phyloP scores from a whole-genome alignment of 1,140 invertebrate species.

The Eufriesea mexicana region DNA sequence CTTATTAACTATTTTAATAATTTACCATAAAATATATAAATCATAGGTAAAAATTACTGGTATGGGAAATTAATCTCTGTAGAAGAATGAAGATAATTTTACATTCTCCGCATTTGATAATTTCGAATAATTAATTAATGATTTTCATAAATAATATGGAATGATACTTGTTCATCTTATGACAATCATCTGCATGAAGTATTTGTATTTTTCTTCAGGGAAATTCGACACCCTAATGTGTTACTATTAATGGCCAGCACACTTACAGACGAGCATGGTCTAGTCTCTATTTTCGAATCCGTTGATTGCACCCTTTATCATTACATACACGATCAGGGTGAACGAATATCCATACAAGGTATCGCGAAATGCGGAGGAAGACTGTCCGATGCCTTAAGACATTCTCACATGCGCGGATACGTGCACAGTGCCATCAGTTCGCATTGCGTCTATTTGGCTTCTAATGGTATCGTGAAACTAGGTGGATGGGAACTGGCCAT shows the following conservation, averaged over 20 bases:
- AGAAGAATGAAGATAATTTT: not conserved
- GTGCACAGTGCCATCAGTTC: conserved; percentile 72
- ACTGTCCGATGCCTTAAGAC: conserved; percentile 70
- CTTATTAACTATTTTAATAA: no score
- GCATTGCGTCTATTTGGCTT: conserved; percentile 72
- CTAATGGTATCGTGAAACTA: conserved; percentile 69
- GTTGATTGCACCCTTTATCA: conserved; percentile 74
- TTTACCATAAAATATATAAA: no score
- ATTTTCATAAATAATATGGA: not conserved
- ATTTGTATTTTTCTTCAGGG: conserved; percentile 48
- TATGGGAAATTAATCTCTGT: no score
- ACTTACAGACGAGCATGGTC: conserved; percentile 64
- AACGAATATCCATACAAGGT: conserved; percentile 68
- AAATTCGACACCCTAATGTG: conserved; percentile 74
- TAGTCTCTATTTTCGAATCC: conserved; percentile 73
- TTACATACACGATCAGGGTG: conserved; percentile 73
- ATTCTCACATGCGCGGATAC: conserved; percentile 73
- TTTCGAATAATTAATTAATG: not conserved
- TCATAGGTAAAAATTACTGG: no score
- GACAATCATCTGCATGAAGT: not conserved
- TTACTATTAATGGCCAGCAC: conserved; percentile 74
- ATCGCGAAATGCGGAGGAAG: conserved; percentile 67
- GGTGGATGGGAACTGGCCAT: conserved; percentile 75
- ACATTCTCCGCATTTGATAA: not conserved
- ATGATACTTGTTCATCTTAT: not conserved